Conservation (phyloP, 2,113 vertebrate species). For the Petromus typicus region DNA sequence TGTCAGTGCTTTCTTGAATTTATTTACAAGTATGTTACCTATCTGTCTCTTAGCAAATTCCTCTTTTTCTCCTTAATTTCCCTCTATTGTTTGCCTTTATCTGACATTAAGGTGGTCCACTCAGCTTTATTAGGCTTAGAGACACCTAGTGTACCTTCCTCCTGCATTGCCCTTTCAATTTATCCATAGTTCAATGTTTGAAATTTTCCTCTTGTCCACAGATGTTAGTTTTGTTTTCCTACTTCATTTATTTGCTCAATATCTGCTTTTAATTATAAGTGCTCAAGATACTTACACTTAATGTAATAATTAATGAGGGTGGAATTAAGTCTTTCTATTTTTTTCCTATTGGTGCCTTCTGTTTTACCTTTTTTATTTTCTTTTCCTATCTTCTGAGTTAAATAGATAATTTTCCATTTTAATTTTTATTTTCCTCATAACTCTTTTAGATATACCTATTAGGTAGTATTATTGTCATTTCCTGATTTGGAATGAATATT, state of each 20-base stretch:
- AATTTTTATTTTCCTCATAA: not conserved
- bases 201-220: not conserved
- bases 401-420: not conserved
- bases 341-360: not conserved
- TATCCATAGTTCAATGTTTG: not conserved
- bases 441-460: not conserved
- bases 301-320: not conserved
- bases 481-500: not conserved
- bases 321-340: not conserved
- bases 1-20: not conserved
- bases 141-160: not conserved
- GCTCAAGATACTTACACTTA: not conserved
- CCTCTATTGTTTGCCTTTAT: not conserved
- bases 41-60: not conserved
- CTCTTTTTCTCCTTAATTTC: not conserved
- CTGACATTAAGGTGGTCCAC: not conserved
- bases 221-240: not conserved
- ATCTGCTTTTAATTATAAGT: not conserved
- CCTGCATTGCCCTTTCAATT: not conserved
- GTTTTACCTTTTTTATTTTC: not conserved
- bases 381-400: not conserved
- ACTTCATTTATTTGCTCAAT: not conserved
- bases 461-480: not conserved
- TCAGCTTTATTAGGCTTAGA: not conserved
- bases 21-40: no score